A percentile compares a stretch with the other conserved stretches of the same genome.
Evolutionary conservation across 2,113 vertebrate species (phyloP).

Genomic region (Neolamprologus brichardi): DNA sequence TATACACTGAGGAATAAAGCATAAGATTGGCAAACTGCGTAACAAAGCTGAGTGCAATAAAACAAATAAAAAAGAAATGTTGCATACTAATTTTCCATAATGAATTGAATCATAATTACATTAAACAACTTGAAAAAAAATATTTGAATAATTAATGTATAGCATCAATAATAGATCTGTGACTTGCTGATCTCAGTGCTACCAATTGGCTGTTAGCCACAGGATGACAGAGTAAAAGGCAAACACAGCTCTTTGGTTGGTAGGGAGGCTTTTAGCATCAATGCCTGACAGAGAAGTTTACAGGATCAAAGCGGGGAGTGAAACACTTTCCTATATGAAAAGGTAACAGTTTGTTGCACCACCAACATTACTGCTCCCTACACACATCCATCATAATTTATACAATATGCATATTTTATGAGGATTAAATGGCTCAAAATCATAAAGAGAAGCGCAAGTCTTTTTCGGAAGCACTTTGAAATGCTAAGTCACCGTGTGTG

Average conservation of each 20-base stretch:
- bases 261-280: conserved; percentile 22
- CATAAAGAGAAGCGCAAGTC: neutral
- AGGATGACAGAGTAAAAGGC: conserved; percentile 4
- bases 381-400: conserved; percentile 12
- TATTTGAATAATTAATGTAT: conserved; percentile 40
- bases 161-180: conserved; percentile 58
- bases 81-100: conserved; percentile 31
- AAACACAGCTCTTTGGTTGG: neutral
- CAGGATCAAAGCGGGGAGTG: conserved; percentile 43
- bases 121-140: conserved; percentile 29
- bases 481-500: conserved; percentile 36
- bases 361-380: neutral
- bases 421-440: conserved; percentile 25
- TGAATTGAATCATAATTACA: conserved; percentile 29
- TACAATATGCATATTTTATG: neutral
- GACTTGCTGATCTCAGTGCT: conserved; percentile 17
- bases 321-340: conserved; percentile 21
- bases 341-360: conserved; percentile 16
- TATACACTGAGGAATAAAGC: conserved; percentile 12
- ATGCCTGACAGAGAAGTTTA: conserved; percentile 15
- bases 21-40: conserved; percentile 12
- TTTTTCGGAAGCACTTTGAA: conserved; percentile 41
- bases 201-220: conserved; percentile 11
- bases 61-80: conserved; percentile 16
- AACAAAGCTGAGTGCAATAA: conserved; percentile 31